Conservation (phyloP, 2,888 invertebrate genomes). For the Ferdinandea cuprea region DNA sequence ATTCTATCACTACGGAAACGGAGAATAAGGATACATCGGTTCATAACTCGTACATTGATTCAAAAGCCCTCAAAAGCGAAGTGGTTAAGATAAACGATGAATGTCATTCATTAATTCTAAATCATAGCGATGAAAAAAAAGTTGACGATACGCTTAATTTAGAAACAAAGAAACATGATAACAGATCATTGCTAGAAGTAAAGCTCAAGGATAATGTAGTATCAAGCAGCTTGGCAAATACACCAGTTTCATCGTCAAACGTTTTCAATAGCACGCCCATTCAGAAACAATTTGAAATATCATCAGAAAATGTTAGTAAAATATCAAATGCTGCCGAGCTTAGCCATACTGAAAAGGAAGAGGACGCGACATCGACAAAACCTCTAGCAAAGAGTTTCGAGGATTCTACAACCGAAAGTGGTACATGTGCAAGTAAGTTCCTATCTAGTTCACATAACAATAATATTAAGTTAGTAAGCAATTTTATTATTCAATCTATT, state of each 20-base stretch:
- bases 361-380: slow-evolving; percentile 48
- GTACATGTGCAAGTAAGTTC: slow-evolving; percentile 69
- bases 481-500: too few species aligned
- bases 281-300: slow-evolving; percentile 74
- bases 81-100: neutral
- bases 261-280: slow-evolving; percentile 75
- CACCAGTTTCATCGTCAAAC: slow-evolving; percentile 65
- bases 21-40: neutral
- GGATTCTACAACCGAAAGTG: slow-evolving; percentile 59
- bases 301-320: slow-evolving; percentile 75
- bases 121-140: slow-evolving; percentile 19
- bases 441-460: too few species aligned
- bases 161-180: slow-evolving; percentile 52
- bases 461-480: too few species aligned
- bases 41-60: slow-evolving; percentile 2
- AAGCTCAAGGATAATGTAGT: slow-evolving; percentile 70
- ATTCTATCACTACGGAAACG: neutral
- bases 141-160: neutral
- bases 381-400: slow-evolving; percentile 34
- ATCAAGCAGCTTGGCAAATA: slow-evolving; percentile 68
- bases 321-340: slow-evolving; percentile 69
- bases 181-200: slow-evolving; percentile 57
- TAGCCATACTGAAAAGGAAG: slow-evolving; percentile 48
- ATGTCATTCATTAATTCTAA: too few species aligned
- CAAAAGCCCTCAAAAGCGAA: neutral